phyloP scores from a whole-genome alignment of 2,888 invertebrate species.

The Acleris literana region DNA sequence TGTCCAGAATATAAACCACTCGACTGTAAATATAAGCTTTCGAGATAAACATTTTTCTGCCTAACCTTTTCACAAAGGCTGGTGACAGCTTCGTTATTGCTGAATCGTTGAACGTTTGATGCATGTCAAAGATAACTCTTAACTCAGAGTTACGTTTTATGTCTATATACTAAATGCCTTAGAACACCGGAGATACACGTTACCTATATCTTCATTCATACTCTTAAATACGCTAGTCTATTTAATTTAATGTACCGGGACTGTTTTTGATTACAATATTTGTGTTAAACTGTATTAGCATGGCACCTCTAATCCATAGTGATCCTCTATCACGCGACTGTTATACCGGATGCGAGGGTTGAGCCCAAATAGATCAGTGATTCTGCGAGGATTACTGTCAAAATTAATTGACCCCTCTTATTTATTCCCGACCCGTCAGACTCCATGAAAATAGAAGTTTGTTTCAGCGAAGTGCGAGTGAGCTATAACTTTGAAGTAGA shows the following conservation, averaged over 20 bases:
- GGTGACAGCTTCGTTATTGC: constrained; percentile 28
- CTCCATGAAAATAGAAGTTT: not conserved
- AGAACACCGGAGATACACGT: no score
- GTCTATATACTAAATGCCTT: not conserved
- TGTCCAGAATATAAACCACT: constrained; percentile 7
- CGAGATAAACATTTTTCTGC: constrained; percentile 20
- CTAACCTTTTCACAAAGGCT: constrained; percentile 15
- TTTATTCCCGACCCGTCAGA: constrained; percentile 4
- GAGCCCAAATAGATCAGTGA: constrained; percentile 51
- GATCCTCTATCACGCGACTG: constrained; percentile 50
- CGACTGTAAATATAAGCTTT: not conserved
- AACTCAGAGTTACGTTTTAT: not conserved
- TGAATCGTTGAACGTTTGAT: constrained; percentile 28
- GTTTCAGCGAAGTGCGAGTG: no score
- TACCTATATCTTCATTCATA: no score
- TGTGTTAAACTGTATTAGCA: constrained; percentile 19
- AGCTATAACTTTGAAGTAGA: no score
- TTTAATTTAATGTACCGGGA: not conserved
- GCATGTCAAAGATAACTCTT: constrained; percentile 15
- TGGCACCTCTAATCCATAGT: constrained; percentile 37
- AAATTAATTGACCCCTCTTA: constrained; percentile 47
- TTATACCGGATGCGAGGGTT: constrained; percentile 52
- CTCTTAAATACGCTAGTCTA: no score
- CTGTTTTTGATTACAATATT: constrained; percentile 13
- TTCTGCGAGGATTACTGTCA: constrained; percentile 52